phyloP scores from a whole-genome alignment of 1,140 invertebrate genomes.

The Oncopeltus fasciatus region DNA sequence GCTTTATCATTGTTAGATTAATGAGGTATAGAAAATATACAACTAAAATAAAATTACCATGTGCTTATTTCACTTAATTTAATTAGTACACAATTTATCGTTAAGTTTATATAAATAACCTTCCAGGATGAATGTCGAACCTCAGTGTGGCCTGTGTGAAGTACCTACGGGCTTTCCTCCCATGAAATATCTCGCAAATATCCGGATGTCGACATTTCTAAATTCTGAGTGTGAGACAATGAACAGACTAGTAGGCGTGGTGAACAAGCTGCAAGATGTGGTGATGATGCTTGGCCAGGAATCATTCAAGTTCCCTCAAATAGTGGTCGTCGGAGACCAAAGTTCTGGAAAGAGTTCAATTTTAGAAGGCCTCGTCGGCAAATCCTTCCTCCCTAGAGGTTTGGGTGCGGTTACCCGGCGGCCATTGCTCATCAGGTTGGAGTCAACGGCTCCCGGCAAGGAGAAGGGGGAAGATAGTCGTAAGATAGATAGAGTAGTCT shows the following conservation, averaged over 20 bases:
- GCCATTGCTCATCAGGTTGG: conserved; percentile 21
- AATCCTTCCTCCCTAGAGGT: conserved; percentile 24
- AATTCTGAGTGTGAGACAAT: conserved; percentile 12
- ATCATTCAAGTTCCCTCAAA: conserved; percentile 21
- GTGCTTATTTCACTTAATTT: too few species aligned
- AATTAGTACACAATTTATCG: too few species aligned
- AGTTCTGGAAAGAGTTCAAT: conserved; percentile 26
- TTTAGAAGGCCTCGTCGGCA: conserved; percentile 22
- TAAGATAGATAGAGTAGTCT: conserved; percentile 51
- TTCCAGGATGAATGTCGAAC: too few species aligned
- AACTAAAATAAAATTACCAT: too few species aligned
- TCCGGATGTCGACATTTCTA: not conserved
- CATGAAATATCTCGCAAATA: not conserved
- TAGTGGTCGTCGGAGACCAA: conserved; percentile 31
- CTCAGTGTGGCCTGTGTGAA: too few species aligned
- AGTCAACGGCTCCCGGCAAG: not conserved
- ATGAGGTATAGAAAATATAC: too few species aligned
- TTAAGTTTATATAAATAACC: too few species aligned
- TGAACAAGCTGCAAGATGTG: conserved; percentile 24
- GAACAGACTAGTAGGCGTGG: conserved; percentile 17
- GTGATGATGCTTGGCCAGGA: conserved; percentile 13
- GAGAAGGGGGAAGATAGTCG: not conserved
- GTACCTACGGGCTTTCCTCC: not conserved
- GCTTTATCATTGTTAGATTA: too few species aligned
- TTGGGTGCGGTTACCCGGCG: conserved; percentile 21